Evolutionary conservation across 2,888 invertebrate genomes (phyloP).

Genomic region (Papilio protenor): DNA sequence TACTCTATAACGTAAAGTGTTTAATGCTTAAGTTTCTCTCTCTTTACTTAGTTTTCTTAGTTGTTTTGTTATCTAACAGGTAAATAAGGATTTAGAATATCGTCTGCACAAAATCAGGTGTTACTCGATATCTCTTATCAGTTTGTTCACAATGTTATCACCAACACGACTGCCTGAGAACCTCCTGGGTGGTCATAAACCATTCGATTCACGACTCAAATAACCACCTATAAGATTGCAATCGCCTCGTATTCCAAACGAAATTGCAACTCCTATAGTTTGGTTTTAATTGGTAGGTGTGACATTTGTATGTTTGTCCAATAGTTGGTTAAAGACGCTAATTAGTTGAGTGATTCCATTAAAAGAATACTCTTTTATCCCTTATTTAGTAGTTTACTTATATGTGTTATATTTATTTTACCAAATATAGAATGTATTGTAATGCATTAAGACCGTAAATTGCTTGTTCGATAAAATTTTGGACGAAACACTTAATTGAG

Average conservation of each 20-base stretch:
- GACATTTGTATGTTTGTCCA: slow-evolving; percentile 40
- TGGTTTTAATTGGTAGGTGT: slow-evolving; percentile 41
- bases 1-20: not conserved
- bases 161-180: slow-evolving; percentile 39
- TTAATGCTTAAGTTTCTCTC: not conserved
- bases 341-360: slow-evolving; percentile 43
- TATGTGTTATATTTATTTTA: not conserved
- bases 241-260: slow-evolving; percentile 12
- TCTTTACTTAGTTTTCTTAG: not conserved
- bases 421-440: slow-evolving; percentile 19
- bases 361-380: slow-evolving; percentile 35
- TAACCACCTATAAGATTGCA: slow-evolving; percentile 20
- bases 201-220: slow-evolving; percentile 36
- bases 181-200: slow-evolving; percentile 38
- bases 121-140: slow-evolving; percentile 40
- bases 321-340: slow-evolving; percentile 24
- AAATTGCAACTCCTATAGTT: slow-evolving; percentile 34
- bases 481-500: slow-evolving; percentile 31
- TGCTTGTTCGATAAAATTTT: not conserved
- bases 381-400: slow-evolving; percentile 39
- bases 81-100: slow-evolving; percentile 16
- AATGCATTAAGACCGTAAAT: slow-evolving; percentile 22
- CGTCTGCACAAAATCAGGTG: slow-evolving; percentile 29
- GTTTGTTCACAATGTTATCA: slow-evolving; percentile 35
- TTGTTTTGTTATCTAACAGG: slow-evolving; percentile 19